Percentiles rank a stretch among this genome's conserved stretches.
Conservation (phyloP, 2,797 vertebrate genomes). For the Enteromius viviparus region DNA sequence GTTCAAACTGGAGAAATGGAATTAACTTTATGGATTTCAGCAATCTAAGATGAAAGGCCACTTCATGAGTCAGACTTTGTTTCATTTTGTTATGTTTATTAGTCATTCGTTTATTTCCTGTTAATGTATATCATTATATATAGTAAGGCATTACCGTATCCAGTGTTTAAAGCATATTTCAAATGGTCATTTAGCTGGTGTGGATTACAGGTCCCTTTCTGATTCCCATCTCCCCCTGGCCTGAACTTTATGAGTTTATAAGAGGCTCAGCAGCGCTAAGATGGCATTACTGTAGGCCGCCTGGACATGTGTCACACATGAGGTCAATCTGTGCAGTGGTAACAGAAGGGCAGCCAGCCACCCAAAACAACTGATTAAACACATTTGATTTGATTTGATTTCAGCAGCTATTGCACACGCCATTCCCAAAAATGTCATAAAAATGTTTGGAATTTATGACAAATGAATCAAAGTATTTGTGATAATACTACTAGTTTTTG, state of each 20-base stretch:
- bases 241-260: slow-evolving; percentile 49
- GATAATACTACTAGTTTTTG: neutral
- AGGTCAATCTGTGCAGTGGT: slow-evolving; percentile 38
- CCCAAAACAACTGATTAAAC: slow-evolving; percentile 33
- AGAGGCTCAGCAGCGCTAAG: slow-evolving; percentile 50
- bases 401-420: neutral
- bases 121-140: neutral
- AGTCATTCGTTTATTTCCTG: neutral
- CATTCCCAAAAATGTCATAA: neutral
- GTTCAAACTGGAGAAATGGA: neutral
- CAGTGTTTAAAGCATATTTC: neutral
- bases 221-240: slow-evolving; percentile 40
- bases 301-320: slow-evolving; percentile 41
- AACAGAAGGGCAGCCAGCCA: slow-evolving; percentile 24
- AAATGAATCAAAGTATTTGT: neutral
- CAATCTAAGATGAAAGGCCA: neutral
- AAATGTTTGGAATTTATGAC: neutral
- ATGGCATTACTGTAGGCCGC: slow-evolving; percentile 46
- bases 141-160: neutral
- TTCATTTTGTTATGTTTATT: neutral
- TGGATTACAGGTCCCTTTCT: slow-evolving; percentile 31
- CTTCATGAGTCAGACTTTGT: neutral
- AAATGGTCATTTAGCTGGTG: slow-evolving; percentile 22
- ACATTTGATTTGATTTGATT: neutral
- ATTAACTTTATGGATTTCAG: neutral